Conservation (phyloP, 2,113 vertebrate genomes). For the Ifrita kowaldi region DNA sequence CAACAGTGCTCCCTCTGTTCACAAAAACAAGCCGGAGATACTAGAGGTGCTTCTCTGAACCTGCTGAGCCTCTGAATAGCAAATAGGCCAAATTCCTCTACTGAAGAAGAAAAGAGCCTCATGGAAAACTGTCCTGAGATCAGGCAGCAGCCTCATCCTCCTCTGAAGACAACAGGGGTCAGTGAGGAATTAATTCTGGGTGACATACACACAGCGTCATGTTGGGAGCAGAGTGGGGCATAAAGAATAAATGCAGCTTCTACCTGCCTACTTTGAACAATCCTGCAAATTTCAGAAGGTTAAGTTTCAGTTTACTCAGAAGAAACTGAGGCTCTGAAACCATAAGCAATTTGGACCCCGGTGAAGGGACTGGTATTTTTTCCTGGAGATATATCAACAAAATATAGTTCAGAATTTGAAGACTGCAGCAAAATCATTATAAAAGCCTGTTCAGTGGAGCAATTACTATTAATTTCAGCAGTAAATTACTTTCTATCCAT, state of each 20-base stretch:
- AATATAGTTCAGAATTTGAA: not conserved
- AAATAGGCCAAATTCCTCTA: not conserved
- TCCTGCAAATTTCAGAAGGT: not conserved
- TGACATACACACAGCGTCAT: rapidly evolving
- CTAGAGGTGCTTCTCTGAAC: not conserved
- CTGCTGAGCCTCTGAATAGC: not conserved
- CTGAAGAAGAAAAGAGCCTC: not conserved
- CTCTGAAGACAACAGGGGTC: not conserved
- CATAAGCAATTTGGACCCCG: rapidly evolving
- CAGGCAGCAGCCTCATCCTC: not conserved
- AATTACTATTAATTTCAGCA: not conserved
- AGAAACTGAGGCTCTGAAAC: not conserved
- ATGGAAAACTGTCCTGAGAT: not conserved
- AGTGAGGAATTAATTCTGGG: not conserved
- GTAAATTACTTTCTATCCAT: not conserved
- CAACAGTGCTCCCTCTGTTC: not conserved
- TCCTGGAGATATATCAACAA: not conserved
- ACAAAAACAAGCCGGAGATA: not conserved
- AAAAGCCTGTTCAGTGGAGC: not conserved
- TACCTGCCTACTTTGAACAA: not conserved
- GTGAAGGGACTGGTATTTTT: not conserved
- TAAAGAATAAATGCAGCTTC: not conserved
- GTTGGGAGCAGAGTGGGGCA: not conserved
- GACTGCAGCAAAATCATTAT: not conserved
- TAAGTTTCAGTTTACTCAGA: not conserved